Base-by-base conservation (phyloP, 37 sponge, comb jelly and placozoan genomes). In the Corticium candelabrum region DNA sequence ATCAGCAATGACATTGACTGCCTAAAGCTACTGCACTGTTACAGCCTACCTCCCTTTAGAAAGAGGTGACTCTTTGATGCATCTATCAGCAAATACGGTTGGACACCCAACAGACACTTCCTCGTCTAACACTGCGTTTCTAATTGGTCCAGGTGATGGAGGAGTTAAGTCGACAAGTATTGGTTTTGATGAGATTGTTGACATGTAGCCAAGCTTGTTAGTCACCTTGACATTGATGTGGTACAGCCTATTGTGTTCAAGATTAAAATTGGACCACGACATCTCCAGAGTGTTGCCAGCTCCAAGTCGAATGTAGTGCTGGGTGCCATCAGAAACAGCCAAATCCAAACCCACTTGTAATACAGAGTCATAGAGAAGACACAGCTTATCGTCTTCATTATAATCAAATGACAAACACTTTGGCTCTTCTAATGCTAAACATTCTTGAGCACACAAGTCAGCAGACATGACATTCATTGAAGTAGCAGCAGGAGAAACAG, bases 91-190 rank as follows among this genome's bases (percentile, higher is more conserved):
- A 82, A 86, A 0, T 82, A 40, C 62, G 50, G 82, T 43, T 34
- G 33, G 11, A 38, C 92, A 91, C 34, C 77, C 85, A 32, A 79
- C 84, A 40, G 80, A 30, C 2, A 75, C 3, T 3, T 75, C 1
- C 1, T 34, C 39, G 32, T 88, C 84, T 29, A 27, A 30, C 2
- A 5, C 35, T 32, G 76, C 80, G 79, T 83, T 81, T n/a, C 79
- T 5, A 5, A 70, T 4, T 4, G 5, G 7, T 7, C 91, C 89
- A 32, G 91, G 89, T 5, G 40, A 37, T 2, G 95, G 91, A 30
- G 95, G 95, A 36, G 85, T 86, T 15, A 94, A 40, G 79, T 94
- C 95, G 29, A 88, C 79, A 1, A 86, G 78, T 36, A 94, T 78
- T 2, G 76, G 84, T 3, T 39, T 27, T 7, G 95, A 94, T 27